Base-by-base conservation (phyloP, 2,797 vertebrate species). In the Sebastes glaucus region DNA sequence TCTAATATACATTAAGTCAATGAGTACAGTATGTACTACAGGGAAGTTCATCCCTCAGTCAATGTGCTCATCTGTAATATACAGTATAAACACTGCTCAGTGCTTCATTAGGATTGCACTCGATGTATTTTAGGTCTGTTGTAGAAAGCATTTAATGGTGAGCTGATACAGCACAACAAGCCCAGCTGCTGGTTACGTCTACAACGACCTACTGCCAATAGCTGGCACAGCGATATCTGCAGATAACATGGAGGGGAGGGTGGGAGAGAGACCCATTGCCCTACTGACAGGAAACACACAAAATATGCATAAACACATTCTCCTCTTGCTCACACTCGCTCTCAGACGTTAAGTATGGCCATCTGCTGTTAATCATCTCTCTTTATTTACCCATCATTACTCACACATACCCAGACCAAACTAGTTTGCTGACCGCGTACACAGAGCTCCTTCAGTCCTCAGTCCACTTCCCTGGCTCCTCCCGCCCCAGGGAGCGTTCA, bases 341-440 rank as follows among this genome's bases (percentile, higher is more conserved):
- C 67, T 66, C 53, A 16, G 20, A 71, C 53, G 49, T 69, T 71
- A 89, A 89, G 82, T 69, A 66, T 80, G 9, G 62, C 83, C 88
- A 93, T 89, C 80, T 91, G 88, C 75, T 73, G 49, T 69, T 78
- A 79, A 78, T 89, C 56, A 77, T 73, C 35, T 33, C n/a, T 11
- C 32, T 33, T 11, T 74, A 60, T 77, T 60, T 42, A 68, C 2
- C 27, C n/a, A 18, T 73, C 28, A 53, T 53, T 25, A 16, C 35
- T 33, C 20, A 38, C 30, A 66, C 28, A 78, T 14, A 32, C 69
- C 9, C 33, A 57, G 53, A 28, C 14, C 8, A 22, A 27, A 72
- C 18, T n/a, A 3, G 8, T 62, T 30, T 65, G 59, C 20, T 49
- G 53, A 52, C 42, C 6, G 0, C 3, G 20, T 5, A 30, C 46